These are phyloP conservation scores for Amiota mariae DNA, from an alignment of 2,888 invertebrate species.

Conservation along the genomic window DNA sequence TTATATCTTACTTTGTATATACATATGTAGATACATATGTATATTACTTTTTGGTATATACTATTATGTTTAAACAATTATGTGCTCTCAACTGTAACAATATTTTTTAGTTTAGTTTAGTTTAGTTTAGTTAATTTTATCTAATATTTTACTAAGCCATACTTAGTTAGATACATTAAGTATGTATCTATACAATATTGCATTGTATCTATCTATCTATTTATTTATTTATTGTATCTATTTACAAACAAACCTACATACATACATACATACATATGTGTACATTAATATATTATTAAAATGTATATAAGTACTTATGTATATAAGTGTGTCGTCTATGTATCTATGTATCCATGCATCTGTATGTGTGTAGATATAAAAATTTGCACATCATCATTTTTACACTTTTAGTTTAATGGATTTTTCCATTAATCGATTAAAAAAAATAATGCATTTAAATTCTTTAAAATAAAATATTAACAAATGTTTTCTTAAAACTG, in stretches of 20 bases:
- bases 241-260: neutral
- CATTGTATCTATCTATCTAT: too few species aligned
- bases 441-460: too few species aligned
- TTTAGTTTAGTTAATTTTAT: too few species aligned
- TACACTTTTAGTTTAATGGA: neutral
- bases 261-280: neutral
- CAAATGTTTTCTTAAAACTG: too few species aligned
- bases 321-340: neutral
- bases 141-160: too few species aligned
- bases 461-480: too few species aligned
- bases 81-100: slow-evolving; percentile 8
- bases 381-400: neutral
- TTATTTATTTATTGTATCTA: neutral
- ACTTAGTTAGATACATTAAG: too few species aligned
- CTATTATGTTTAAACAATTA: slow-evolving; percentile 22
- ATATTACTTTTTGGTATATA: slow-evolving; percentile 4
- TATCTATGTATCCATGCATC: neutral
- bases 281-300: too few species aligned
- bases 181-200: too few species aligned
- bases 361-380: neutral
- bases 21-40: too few species aligned
- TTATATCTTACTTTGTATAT: neutral
- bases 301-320: neutral
- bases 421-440: too few species aligned
- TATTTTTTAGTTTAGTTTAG: neutral